A percentile compares a stretch with the other conserved stretches of the same genome.
Conservation (phyloP, 1,140 invertebrate genomes). For the Drosophila burlai region DNA sequence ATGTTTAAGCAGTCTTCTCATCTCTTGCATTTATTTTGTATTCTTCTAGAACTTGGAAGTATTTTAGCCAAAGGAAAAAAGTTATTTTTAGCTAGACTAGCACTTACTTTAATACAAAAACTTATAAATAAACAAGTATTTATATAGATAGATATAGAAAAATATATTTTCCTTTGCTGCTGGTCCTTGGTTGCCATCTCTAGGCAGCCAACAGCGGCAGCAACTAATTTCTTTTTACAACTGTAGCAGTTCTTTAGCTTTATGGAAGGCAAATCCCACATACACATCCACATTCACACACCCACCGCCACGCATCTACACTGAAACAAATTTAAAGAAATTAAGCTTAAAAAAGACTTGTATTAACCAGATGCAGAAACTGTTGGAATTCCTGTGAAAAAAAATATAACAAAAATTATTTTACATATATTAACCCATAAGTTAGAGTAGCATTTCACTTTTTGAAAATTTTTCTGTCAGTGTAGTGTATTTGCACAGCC, state of each 20-base stretch:
- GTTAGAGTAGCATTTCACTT: rapidly evolving
- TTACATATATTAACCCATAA: too few relatives aligned
- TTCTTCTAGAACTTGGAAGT: background rate
- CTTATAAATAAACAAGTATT: background rate
- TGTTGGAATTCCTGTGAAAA: too few relatives aligned
- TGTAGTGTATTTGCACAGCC: constrained; percentile 59
- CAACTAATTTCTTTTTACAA: constrained; percentile 82
- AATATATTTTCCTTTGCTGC: background rate
- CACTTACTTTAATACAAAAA: background rate
- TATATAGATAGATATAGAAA: too few relatives aligned
- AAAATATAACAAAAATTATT: too few relatives aligned
- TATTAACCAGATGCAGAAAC: too few relatives aligned
- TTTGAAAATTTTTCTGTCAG: background rate
- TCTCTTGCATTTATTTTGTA: background rate
- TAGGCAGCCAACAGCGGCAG: constrained; percentile 21
- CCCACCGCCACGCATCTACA: background rate
- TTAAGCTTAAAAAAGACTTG: too few relatives aligned
- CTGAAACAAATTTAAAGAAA: background rate
- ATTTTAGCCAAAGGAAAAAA: background rate
- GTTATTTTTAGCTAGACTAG: background rate
- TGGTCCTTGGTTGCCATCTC: constrained; percentile 1
- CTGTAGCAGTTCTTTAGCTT: constrained; percentile 73
- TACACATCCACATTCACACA: background rate
- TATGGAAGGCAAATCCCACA: constrained; percentile 49
- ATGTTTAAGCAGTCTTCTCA: background rate